Evolutionary conservation across 1,140 invertebrate genomes (phyloP).

Genomic region (Drosophila oshimai): DNA sequence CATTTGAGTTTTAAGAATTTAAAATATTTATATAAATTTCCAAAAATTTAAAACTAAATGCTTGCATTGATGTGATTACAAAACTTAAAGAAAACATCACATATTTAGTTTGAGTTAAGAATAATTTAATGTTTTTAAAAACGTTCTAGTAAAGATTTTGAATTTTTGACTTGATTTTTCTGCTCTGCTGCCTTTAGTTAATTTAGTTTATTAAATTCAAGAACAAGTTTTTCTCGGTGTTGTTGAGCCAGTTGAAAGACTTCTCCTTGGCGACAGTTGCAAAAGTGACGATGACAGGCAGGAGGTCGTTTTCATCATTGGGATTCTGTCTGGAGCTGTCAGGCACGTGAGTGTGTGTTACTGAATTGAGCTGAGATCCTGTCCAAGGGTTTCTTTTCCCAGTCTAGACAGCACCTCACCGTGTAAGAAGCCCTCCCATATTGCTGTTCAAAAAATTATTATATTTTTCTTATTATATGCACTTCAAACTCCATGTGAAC

Average conservation of each 20-base stretch:
- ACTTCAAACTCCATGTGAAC: not conserved
- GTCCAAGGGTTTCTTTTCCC: slow-evolving; percentile 31
- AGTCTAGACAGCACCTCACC: slow-evolving; percentile 34
- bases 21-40: no score
- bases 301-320: slow-evolving; percentile 5
- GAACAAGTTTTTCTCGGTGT: slow-evolving; percentile 13
- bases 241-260: slow-evolving; percentile 38
- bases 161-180: no score
- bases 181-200: not conserved
- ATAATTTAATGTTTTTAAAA: no score
- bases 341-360: slow-evolving; percentile 36
- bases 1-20: no score
- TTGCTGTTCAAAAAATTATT: not conserved
- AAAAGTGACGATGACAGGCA: slow-evolving; percentile 29
- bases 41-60: no score
- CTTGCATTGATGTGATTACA: no score
- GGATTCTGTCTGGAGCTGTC: slow-evolving; percentile 55
- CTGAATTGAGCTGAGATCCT: not conserved
- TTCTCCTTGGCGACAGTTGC: slow-evolving; percentile 53
- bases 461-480: not conserved
- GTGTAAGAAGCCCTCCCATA: not conserved
- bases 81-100: no score
- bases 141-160: not conserved
- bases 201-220: not conserved
- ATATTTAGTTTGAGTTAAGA: no score